Percentiles rank a stretch among this genome's conserved stretches.
phyloP scores from a whole-genome alignment of 1,140 invertebrate genomes.

The Drosophila ficusphila region DNA sequence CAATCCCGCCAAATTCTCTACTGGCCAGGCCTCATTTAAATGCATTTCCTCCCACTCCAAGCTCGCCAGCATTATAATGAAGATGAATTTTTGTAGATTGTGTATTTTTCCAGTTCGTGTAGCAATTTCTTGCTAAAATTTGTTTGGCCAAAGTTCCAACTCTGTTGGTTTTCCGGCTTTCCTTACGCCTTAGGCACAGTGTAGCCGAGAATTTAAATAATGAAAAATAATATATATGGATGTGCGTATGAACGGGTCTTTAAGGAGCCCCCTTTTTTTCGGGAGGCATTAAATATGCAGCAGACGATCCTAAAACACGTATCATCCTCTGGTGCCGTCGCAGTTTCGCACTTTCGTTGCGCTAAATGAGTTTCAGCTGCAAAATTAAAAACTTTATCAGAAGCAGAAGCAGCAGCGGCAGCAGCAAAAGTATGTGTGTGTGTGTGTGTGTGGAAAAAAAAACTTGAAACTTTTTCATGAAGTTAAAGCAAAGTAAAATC shows the following conservation, averaged over 20 bases:
- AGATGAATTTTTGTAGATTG: slow-evolving; percentile 79
- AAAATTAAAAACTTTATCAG: slow-evolving; percentile 82
- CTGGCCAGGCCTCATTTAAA: slow-evolving; percentile 58
- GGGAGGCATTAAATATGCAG: slow-evolving; percentile 67
- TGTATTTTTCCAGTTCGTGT: slow-evolving; percentile 79
- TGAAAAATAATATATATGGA: neutral
- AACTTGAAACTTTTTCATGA: slow-evolving; percentile 81
- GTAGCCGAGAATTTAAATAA: slow-evolving; percentile 11
- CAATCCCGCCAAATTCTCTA: neutral
- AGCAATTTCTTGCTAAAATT: slow-evolving; percentile 65
- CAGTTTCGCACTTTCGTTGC: slow-evolving; percentile 70
- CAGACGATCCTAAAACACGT: slow-evolving; percentile 67
- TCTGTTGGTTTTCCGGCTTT: slow-evolving; percentile 45
- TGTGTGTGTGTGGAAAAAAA: slow-evolving; percentile 54
- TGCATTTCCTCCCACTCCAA: slow-evolving; percentile 46
- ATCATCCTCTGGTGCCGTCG: slow-evolving; percentile 58
- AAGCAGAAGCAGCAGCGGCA: slow-evolving; percentile 2
- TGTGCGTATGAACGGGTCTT: slow-evolving; percentile 17
- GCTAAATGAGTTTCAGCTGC: slow-evolving; percentile 79
- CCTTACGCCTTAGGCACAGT: slow-evolving; percentile 21
- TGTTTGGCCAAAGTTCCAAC: slow-evolving; percentile 61
- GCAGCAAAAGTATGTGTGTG: slow-evolving; percentile 37
- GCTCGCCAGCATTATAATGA: slow-evolving; percentile 48
- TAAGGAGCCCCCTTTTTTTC: slow-evolving; percentile 26
- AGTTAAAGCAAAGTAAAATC: slow-evolving; percentile 83